These are phyloP conservation scores for Syngnathoides biaculeatus DNA, from an alignment of 2,113 vertebrate genomes.

Conservation along the genomic window DNA sequence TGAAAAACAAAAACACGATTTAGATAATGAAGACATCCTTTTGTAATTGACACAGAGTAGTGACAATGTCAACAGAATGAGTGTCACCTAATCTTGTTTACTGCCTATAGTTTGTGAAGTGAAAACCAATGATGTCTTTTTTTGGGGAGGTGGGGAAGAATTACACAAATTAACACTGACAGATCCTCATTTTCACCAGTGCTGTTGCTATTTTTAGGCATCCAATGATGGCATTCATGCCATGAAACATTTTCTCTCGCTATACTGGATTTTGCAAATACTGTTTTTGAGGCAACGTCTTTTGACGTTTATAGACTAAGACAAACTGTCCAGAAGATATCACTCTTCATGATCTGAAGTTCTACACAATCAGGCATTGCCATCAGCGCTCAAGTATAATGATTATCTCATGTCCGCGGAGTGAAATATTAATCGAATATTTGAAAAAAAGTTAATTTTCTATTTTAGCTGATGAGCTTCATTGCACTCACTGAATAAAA, in stretches of 20 bases:
- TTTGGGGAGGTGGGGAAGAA: too few species aligned
- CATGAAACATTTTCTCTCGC: background rate
- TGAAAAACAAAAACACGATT: background rate
- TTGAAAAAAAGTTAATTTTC: background rate
- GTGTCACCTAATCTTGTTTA: background rate
- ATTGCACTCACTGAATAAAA: background rate
- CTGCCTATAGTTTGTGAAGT: background rate
- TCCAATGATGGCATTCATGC: background rate
- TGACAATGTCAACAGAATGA: background rate
- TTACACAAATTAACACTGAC: conserved; percentile 2
- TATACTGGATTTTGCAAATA: background rate
- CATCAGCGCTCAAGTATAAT: background rate
- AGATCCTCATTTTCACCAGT: background rate
- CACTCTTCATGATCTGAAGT: background rate
- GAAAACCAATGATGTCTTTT: background rate
- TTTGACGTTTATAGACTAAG: background rate
- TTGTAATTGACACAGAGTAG: background rate
- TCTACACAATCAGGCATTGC: background rate
- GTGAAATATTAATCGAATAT: background rate
- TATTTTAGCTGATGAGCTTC: background rate
- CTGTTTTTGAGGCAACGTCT: background rate
- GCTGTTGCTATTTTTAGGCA: background rate
- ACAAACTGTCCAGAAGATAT: background rate
- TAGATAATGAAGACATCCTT: background rate
- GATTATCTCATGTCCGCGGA: background rate